These are phyloP conservation scores for Mobula birostris DNA, from an alignment of 2,113 vertebrate species.

Conservation along the genomic window DNA sequence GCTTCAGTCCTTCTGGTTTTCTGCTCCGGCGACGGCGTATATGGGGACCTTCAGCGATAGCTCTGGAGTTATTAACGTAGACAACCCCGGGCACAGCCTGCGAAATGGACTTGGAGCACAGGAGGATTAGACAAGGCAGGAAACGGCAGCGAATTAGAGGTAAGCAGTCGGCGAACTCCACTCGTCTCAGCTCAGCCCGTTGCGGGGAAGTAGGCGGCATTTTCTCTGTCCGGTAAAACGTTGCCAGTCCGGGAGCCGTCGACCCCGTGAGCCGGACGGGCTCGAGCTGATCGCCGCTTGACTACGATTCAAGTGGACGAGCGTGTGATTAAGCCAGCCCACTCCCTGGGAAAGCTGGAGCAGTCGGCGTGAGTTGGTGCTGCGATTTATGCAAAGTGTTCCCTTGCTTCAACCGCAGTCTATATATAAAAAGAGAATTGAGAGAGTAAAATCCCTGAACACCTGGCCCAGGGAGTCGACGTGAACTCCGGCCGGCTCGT, in stretches of 20 bases:
- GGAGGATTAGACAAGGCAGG: slow-evolving; percentile 1
- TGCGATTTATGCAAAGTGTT: neutral
- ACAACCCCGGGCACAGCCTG: neutral
- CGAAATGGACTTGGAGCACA: neutral
- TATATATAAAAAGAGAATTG: neutral
- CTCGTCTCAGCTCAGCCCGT: neutral
- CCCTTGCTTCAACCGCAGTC: neutral
- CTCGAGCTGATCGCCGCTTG: neutral
- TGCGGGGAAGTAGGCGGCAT: neutral
- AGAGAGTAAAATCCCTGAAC: neutral
- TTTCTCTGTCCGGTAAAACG: neutral
- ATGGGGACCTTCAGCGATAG: neutral
- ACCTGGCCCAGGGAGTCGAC: neutral
- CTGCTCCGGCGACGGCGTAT: neutral
- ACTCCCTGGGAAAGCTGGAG: neutral
- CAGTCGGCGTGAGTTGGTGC: neutral
- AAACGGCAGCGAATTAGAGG: slow-evolving; percentile 4
- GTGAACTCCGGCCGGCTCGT: neutral
- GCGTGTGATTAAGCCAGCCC: neutral
- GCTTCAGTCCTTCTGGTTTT: neutral
- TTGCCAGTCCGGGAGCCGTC: neutral
- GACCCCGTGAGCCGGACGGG: neutral
- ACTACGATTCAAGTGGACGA: neutral
- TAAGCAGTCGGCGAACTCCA: neutral
- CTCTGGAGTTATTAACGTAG: neutral